Conservation (phyloP, 1,140 invertebrate genomes). For the Hetaerina americana region DNA sequence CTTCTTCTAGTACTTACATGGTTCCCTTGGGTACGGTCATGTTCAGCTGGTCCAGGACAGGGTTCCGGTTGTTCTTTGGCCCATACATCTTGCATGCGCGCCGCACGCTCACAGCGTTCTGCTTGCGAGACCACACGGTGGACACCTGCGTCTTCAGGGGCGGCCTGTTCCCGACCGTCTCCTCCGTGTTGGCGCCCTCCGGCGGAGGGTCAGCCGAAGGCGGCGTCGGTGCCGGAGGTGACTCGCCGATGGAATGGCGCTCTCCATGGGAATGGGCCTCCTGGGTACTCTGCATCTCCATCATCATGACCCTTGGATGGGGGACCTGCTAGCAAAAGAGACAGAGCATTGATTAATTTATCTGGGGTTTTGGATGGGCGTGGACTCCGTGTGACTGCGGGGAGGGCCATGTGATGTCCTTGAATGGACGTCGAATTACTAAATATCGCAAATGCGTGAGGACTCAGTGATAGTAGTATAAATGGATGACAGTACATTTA, state of each 20-base stretch:
- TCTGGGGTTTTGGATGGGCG: no score
- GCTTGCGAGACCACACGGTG: slow-evolving; percentile 44
- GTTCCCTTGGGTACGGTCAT: slow-evolving; percentile 28
- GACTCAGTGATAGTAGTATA: no score
- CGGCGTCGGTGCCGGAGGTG: neutral
- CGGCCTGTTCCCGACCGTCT: slow-evolving; percentile 10
- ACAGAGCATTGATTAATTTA: no score
- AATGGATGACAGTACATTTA: no score
- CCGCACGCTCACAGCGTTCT: neutral
- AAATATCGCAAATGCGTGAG: no score
- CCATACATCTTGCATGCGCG: slow-evolving; percentile 5
- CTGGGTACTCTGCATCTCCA: neutral
- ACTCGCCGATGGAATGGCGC: neutral
- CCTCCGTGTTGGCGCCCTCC: neutral
- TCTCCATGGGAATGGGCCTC: neutral
- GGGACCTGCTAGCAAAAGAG: no score
- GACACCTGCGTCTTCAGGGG: slow-evolving; percentile 44
- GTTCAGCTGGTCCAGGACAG: slow-evolving; percentile 26
- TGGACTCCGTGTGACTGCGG: no score
- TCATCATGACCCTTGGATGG: no score
- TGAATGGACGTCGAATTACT: no score
- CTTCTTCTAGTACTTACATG: no score
- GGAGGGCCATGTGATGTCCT: no score
- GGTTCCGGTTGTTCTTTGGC: neutral
- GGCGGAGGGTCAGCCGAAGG: neutral